Evolutionary conservation across 2,888 invertebrate genomes (phyloP).

Genomic region (Cataglyphis livida): DNA sequence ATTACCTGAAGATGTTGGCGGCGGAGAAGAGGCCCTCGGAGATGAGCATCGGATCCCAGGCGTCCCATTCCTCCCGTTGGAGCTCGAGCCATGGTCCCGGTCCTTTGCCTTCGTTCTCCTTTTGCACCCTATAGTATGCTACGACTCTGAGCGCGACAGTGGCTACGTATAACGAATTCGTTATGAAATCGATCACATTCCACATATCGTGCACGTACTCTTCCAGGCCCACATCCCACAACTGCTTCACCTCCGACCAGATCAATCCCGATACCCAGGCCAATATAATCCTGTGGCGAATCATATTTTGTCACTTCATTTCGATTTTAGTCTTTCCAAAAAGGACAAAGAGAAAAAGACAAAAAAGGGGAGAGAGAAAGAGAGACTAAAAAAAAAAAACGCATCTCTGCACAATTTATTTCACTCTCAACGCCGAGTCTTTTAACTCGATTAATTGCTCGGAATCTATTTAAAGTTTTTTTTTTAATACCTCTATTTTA

Average conservation of each 20-base stretch:
- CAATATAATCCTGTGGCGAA: constrained; percentile 89
- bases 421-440: background rate
- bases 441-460: background rate
- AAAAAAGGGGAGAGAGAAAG: background rate
- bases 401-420: constrained; percentile 11
- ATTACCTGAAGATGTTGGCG: constrained; percentile 95
- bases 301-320: background rate
- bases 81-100: constrained; percentile 88
- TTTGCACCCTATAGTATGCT: constrained; percentile 97
- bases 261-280: constrained; percentile 98
- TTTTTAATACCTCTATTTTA: background rate
- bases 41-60: constrained; percentile 99
- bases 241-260: constrained; percentile 99
- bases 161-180: constrained; percentile 98
- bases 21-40: constrained; percentile 99
- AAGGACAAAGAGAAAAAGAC: background rate
- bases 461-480: background rate
- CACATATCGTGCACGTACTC: constrained; percentile 99
- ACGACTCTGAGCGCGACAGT: constrained; percentile 98
- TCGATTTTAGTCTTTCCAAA: background rate
- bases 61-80: constrained; percentile 97
- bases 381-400: background rate
- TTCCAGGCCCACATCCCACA: constrained; percentile 98
- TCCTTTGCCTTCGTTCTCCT: constrained; percentile 90
- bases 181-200: constrained; percentile 99